A percentile compares a stretch with the other conserved stretches of the same genome.
Evolutionary conservation across 2,797 vertebrate species (phyloP).

Genomic region (Ficedula albicollis): DNA sequence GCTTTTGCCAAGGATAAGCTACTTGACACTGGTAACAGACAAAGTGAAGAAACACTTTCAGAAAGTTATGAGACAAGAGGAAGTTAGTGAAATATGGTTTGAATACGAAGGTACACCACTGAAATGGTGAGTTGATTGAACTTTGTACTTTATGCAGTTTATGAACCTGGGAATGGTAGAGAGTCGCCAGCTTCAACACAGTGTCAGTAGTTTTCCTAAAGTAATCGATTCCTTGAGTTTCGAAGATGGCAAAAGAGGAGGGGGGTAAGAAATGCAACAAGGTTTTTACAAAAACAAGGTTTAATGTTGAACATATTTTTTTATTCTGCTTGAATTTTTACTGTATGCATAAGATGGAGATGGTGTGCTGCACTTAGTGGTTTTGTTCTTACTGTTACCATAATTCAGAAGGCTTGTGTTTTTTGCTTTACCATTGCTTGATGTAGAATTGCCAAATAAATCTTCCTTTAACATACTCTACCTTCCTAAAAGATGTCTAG

Average conservation of each 20-base stretch:
- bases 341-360: background rate
- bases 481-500: background rate
- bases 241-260: background rate
- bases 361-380: background rate
- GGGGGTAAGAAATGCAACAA: background rate
- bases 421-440: background rate
- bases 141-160: background rate
- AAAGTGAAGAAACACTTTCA: conserved; percentile 99
- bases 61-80: conserved; percentile 92
- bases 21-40: conserved; percentile 95
- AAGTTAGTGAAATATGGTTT: conserved; percentile 97
- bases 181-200: background rate
- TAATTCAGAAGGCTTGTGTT: background rate
- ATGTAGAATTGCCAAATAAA: background rate
- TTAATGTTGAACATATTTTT: background rate
- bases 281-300: too few species aligned
- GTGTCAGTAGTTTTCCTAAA: background rate
- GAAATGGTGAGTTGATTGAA: conserved; percentile 89
- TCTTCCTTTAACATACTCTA: background rate
- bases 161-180: background rate
- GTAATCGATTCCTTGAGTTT: background rate
- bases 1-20: conserved; percentile 95
- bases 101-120: conserved; percentile 95
- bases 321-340: background rate
- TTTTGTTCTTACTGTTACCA: background rate